Conservation (phyloP, 2,888 invertebrate genomes). For the Phymatocera aterrima region DNA sequence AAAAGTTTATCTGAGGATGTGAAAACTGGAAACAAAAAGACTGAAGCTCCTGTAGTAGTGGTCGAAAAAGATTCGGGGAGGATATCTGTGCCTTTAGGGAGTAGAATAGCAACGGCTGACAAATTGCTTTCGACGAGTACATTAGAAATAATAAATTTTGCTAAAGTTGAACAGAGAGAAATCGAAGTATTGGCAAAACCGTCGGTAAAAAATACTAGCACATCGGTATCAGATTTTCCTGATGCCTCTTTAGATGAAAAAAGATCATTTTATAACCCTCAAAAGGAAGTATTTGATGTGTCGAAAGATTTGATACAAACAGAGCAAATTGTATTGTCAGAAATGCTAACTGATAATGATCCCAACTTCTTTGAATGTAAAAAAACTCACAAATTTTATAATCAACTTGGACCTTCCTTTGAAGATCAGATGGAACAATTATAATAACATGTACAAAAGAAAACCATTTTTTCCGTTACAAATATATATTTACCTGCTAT, state of each 20-base stretch:
- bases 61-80: background rate
- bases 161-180: constrained; percentile 58
- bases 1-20: background rate
- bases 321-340: constrained; percentile 58
- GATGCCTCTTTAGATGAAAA: constrained; percentile 17
- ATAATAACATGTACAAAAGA: background rate
- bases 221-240: constrained; percentile 62
- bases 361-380: constrained; percentile 55
- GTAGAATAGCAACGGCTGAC: background rate
- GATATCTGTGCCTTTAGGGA: background rate
- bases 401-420: constrained; percentile 55
- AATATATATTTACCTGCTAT: background rate
- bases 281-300: constrained; percentile 53
- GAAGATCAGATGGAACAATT: constrained; percentile 47
- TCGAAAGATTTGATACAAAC: constrained; percentile 61
- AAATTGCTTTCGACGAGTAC: constrained; percentile 27
- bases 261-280: constrained; percentile 51
- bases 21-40: background rate
- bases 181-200: constrained; percentile 64
- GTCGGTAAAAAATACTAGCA: constrained; percentile 62
- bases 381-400: constrained; percentile 58
- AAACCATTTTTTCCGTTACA: background rate
- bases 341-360: constrained; percentile 57
- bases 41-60: background rate
- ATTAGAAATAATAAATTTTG: constrained; percentile 40